phyloP scores from a whole-genome alignment of 2,888 invertebrate species.

The Sialis fuliginosa region DNA sequence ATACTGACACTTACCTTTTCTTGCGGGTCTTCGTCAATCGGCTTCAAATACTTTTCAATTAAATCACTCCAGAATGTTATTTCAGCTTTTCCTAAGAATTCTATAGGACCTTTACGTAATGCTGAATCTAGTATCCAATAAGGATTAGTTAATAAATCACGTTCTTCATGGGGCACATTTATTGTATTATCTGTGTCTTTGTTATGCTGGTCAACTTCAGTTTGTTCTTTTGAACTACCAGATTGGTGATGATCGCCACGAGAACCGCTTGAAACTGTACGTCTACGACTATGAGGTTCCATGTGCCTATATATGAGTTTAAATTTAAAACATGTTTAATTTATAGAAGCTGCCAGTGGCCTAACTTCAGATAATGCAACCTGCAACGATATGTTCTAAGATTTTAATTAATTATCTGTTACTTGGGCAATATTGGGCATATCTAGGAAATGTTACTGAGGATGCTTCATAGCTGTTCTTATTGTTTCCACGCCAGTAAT shows the following conservation, averaged over 20 bases:
- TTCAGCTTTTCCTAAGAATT: slow-evolving; percentile 71
- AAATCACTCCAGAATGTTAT: slow-evolving; percentile 86
- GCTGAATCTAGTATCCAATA: slow-evolving; percentile 89
- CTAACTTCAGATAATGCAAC: too few relatives aligned
- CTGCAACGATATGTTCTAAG: too few relatives aligned
- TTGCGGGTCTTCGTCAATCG: slow-evolving; percentile 81
- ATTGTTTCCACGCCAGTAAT: too few relatives aligned
- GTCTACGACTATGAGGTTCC: slow-evolving; percentile 54
- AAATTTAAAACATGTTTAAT: slow-evolving; percentile 1
- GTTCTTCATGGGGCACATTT: slow-evolving; percentile 42
- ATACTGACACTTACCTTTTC: slow-evolving; percentile 50
- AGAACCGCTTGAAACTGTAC: slow-evolving; percentile 53
- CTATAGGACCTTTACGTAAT: slow-evolving; percentile 77
- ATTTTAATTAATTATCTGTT: too few relatives aligned
- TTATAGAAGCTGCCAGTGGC: neutral
- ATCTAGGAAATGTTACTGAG: too few relatives aligned
- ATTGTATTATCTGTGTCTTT: slow-evolving; percentile 55
- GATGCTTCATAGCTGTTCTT: too few relatives aligned
- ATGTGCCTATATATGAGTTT: slow-evolving; percentile 33
- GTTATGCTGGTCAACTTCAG: slow-evolving; percentile 33
- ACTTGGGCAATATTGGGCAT: too few relatives aligned
- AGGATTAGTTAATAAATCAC: slow-evolving; percentile 79
- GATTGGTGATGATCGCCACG: slow-evolving; percentile 40
- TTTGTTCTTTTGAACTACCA: slow-evolving; percentile 54
- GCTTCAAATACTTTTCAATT: slow-evolving; percentile 84